phyloP scores from a whole-genome alignment of 2,797 vertebrate species.

The Buphagus erythrorhynchus region DNA sequence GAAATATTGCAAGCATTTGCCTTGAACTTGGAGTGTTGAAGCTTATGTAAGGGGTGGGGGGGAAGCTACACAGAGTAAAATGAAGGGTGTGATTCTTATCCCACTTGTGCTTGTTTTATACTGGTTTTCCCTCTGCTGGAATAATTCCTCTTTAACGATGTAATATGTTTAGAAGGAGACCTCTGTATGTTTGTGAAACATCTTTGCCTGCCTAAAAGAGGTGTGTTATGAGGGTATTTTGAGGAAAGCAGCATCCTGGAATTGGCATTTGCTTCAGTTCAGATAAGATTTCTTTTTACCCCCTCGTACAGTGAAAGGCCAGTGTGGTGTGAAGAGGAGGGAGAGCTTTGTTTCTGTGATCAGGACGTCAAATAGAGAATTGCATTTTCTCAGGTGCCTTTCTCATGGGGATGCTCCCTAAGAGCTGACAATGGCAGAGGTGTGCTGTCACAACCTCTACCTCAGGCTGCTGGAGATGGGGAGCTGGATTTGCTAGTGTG shows the following conservation, averaged over 20 bases:
- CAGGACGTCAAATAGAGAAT: neutral
- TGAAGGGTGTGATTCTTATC: neutral
- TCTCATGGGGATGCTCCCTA: neutral
- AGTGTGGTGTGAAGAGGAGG: neutral
- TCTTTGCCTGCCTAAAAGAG: neutral
- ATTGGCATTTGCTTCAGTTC: neutral
- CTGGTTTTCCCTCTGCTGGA: neutral
- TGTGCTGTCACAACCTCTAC: neutral
- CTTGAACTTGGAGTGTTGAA: neutral
- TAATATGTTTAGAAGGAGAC: neutral
- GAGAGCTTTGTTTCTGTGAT: neutral
- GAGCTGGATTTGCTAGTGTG: neutral
- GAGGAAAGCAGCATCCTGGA: neutral
- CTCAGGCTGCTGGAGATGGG: neutral
- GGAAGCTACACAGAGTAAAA: neutral
- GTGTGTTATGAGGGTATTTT: neutral
- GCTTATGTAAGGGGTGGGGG: neutral
- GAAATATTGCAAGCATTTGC: conserved; percentile 38
- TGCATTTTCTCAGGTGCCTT: neutral
- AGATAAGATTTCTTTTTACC: neutral
- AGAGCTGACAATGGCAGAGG: neutral
- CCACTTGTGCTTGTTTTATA: neutral
- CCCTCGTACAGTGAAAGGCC: neutral
- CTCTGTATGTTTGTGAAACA: neutral
- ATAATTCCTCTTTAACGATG: neutral